phyloP scores from a whole-genome alignment of 2,797 vertebrate genomes.

The Allobates femoralis region DNA sequence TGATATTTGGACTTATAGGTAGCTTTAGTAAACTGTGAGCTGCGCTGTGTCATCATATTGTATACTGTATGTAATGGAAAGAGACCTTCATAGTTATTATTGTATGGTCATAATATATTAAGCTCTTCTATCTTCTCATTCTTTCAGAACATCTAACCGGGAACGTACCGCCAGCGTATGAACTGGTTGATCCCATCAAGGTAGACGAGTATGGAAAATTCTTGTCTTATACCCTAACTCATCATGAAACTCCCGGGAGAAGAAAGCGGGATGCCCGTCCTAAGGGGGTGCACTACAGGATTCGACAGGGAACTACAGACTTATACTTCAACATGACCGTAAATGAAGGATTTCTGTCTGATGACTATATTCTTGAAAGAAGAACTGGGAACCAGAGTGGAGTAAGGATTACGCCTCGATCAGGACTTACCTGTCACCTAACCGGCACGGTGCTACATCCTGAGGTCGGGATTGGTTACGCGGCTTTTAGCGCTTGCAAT shows the following conservation, averaged over 20 bases:
- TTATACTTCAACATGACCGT: constrained; percentile 86
- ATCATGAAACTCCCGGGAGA: constrained; percentile 71
- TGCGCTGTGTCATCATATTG: background rate
- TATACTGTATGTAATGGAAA: background rate
- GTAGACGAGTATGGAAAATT: constrained; percentile 82
- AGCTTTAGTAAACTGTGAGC: background rate
- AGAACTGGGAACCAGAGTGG: constrained; percentile 76
- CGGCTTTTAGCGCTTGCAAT: constrained; percentile 87
- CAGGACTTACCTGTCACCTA: constrained; percentile 81
- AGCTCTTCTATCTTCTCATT: background rate
- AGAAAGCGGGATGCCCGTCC: constrained; percentile 76
- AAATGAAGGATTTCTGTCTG: constrained; percentile 81
- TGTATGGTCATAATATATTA: background rate
- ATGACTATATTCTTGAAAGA: constrained; percentile 85
- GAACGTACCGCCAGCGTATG: constrained; percentile 74
- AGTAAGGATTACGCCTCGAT: constrained; percentile 67
- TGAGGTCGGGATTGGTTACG: constrained; percentile 70
- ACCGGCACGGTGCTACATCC: constrained; percentile 79
- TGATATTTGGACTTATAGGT: too few relatives aligned
- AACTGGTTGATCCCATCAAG: constrained; percentile 83
- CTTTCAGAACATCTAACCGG: constrained; percentile 77
- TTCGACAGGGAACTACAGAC: constrained; percentile 77
- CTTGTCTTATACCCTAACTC: constrained; percentile 82
- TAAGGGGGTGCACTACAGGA: constrained; percentile 80
- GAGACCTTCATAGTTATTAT: background rate